Base-by-base conservation (phyloP, 2,888 invertebrate genomes). In the Phaonia tiefii region DNA sequence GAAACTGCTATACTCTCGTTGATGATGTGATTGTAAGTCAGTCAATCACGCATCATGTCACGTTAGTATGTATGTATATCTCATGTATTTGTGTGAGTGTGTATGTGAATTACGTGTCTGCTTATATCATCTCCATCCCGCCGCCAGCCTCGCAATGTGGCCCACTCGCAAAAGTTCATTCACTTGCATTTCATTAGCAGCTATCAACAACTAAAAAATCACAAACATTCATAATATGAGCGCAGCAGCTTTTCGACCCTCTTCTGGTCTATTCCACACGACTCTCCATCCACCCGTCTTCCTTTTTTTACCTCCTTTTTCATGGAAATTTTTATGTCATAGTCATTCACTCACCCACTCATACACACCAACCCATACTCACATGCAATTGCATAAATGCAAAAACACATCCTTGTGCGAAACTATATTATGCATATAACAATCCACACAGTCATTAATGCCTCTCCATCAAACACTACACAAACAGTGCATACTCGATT, bases 161-260 rank as follows among this genome's bases (percentile, higher is more conserved):
- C 31, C 3, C 72, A 65, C 72, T 72, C 77, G 77, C 65, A 42
- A 75, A 75, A 82, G 82, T 84, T 84, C 83, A 84, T 84, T 84
- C 82, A 84, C 83, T 79, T 79, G 73, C 79, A 77, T 84, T 82
- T 84, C 83, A 83, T 83, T 82, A 82, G 83, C 80, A 71, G 74
- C 74, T 66, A 74, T 74, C 74, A 80, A 65, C 80, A 56, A 56
- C 78, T 67, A 20, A 5, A 75, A 81, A 81, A 81, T 72, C 78
- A 75, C 71, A 77, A 73, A 65, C 80, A 77, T 58, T 44, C 65
- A 76, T 25, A 20, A 66, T 49, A 67, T 26, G 31, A 60, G 54
- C 25, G 54, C 54, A 54, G 22, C 25, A 54, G 63, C 42, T 42
- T 42, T 63, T 20, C 26, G 31, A n/a, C 31, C 31, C 31, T 31